A percentile compares a stretch with the other conserved stretches of the same genome.
Conservation (phyloP, 2,888 invertebrate genomes). For the Drosophila subquinaria region DNA sequence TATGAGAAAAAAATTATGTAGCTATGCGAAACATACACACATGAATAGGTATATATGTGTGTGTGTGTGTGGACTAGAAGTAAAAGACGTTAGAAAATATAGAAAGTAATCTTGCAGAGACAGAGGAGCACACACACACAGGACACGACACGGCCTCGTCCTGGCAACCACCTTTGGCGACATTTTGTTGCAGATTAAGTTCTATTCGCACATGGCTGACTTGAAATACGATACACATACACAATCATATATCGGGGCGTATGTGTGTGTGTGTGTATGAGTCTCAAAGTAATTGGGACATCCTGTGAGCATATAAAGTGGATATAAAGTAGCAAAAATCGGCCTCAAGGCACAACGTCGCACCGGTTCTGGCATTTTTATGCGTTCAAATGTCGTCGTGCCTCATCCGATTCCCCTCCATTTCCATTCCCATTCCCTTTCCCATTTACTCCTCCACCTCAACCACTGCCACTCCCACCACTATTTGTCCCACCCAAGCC, state of each 20-base stretch:
- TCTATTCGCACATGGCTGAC: constrained; percentile 85
- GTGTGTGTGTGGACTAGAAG: constrained; percentile 38
- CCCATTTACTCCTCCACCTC: background rate
- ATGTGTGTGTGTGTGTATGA: constrained; percentile 43
- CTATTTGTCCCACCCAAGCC: background rate
- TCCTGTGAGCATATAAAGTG: constrained; percentile 84
- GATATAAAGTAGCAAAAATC: constrained; percentile 78
- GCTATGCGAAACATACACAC: constrained; percentile 54
- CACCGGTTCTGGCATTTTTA: constrained; percentile 79
- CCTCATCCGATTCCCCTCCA: constrained; percentile 62
- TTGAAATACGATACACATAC: constrained; percentile 83
- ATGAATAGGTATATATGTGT: constrained; percentile 12
- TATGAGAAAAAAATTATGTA: constrained; percentile 77
- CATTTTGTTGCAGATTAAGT: constrained; percentile 85
- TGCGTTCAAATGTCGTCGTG: constrained; percentile 76
- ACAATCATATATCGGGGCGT: constrained; percentile 30
- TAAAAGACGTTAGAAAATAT: constrained; percentile 77
- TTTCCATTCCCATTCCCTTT: background rate
- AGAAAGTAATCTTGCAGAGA: constrained; percentile 79
- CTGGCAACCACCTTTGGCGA: constrained; percentile 82
- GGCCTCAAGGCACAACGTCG: constrained; percentile 73
- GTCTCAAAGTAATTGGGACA: constrained; percentile 83
- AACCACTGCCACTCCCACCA: background rate
- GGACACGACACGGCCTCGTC: constrained; percentile 20
- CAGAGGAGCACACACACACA: constrained; percentile 27